phyloP scores from a whole-genome alignment of 2,888 invertebrate species.

The Drosophila eohydei region DNA sequence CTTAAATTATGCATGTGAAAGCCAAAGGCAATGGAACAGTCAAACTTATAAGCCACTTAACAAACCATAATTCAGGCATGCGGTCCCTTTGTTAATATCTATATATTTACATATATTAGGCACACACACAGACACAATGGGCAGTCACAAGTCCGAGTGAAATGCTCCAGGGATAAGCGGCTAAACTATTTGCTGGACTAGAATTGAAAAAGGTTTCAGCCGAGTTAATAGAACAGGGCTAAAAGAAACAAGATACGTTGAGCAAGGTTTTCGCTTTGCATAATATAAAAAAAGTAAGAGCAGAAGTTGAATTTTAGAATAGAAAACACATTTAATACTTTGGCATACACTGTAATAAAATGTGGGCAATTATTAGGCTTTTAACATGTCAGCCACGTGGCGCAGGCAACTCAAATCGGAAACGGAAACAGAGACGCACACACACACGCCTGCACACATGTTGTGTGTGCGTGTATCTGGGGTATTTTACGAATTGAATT shows the following conservation, averaged over 20 bases:
- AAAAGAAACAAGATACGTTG: slow-evolving; percentile 5
- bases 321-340: slow-evolving; percentile 22
- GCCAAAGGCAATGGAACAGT: neutral
- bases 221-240: slow-evolving; percentile 9
- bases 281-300: slow-evolving; percentile 8
- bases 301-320: slow-evolving; percentile 5
- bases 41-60: slow-evolving; percentile 30
- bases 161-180: slow-evolving; percentile 9
- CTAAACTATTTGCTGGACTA: slow-evolving; percentile 9
- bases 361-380: slow-evolving; percentile 67
- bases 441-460: slow-evolving; percentile 21
- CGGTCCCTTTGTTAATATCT: slow-evolving; percentile 32
- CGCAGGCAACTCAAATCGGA: slow-evolving; percentile 57
- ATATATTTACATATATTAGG: slow-evolving; percentile 20
- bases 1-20: slow-evolving; percentile 11
- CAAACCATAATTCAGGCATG: slow-evolving; percentile 29
- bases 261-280: slow-evolving; percentile 16
- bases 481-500: slow-evolving; percentile 56
- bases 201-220: slow-evolving; percentile 26
- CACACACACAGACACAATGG: neutral
- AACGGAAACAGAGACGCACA: slow-evolving; percentile 46
- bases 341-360: slow-evolving; percentile 46
- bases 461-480: slow-evolving; percentile 13
- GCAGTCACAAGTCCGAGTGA: slow-evolving; percentile 9
- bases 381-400: slow-evolving; percentile 71